Conservation (phyloP, 2,888 invertebrate species). For the Mesorhabditis belari region DNA sequence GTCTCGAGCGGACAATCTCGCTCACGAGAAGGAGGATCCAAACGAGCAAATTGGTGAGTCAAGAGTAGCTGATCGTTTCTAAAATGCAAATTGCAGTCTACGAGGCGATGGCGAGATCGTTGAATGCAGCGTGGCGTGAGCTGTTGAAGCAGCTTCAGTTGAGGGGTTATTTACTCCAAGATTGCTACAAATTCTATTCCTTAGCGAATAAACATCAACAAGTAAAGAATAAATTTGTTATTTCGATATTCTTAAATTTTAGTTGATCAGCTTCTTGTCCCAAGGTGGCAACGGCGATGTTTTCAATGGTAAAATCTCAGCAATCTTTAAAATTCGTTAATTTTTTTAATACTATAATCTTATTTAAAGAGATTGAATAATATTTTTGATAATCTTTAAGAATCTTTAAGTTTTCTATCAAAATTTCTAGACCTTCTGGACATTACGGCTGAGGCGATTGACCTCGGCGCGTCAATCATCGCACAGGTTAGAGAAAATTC, state of each 20-base stretch:
- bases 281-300: background rate
- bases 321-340: constrained; percentile 1
- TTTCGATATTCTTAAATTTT: background rate
- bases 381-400: background rate
- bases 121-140: constrained; percentile 69
- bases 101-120: constrained; percentile 45
- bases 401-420: background rate
- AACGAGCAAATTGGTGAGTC: constrained; percentile 35
- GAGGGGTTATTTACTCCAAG: constrained; percentile 70
- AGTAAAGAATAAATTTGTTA: constrained; percentile 51
- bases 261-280: background rate
- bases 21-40: constrained; percentile 64
- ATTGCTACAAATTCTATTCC: constrained; percentile 71
- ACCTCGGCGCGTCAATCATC: constrained; percentile 67
- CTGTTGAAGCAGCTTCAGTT: constrained; percentile 72
- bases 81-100: constrained; percentile 9
- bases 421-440: constrained; percentile 64
- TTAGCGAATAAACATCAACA: constrained; percentile 54
- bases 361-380: background rate
- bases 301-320: background rate
- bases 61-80: too few relatives aligned
- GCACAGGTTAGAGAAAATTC: constrained; percentile 56
- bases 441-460: constrained; percentile 71
- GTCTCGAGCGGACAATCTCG: constrained; percentile 76
- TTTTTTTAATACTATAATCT: background rate